phyloP scores from a whole-genome alignment of 1,140 invertebrate species.

The Apis mellifera region Amel_HAv3.1 CM009936.2:548001-548500 shows the following conservation, averaged over 20 bases:
- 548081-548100: too few species aligned
- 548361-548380: not conserved
- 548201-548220: not conserved
- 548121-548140: too few species aligned
- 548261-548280: not conserved
- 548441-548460: not conserved
- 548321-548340: slow-evolving; percentile 1
- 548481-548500: slow-evolving; percentile 10
- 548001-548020: too few species aligned
- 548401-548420: not conserved
- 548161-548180: not conserved
- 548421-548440: accelerated
- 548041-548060: too few species aligned
- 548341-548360: not conserved
- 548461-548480: not conserved
- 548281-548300: not conserved
- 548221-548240: not conserved
- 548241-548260: not conserved
- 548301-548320: not conserved
- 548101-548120: too few species aligned
- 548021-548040: too few species aligned
- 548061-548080: too few species aligned
- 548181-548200: not conserved
- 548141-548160: too few species aligned
- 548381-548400: not conserved